Evolutionary conservation across 2,113 vertebrate species (phyloP), one percentile per base, ranked within the genome.

Genomic region (Lycocorax pyrrhopterus): DNA sequence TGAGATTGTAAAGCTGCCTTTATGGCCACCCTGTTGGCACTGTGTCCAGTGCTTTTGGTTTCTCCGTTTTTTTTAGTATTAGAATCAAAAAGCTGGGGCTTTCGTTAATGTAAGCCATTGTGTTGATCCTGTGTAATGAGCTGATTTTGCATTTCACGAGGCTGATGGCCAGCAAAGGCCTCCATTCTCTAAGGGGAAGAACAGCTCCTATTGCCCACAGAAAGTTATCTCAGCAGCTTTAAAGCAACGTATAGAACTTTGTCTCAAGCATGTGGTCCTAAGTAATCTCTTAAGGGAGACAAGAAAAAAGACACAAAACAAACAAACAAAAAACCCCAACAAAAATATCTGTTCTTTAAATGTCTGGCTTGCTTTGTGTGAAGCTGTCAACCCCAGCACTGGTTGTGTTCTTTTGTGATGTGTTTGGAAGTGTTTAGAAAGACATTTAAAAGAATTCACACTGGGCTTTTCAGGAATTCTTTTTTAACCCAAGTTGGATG

Each of bases 1-100:
- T 84, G 93, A 84, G 84, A 67, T 21, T 86, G 88, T 94, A 84
- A 96, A 93, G 77, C 90, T 82, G 73, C 64, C 49, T 97, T 94
- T 92, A 93, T 87, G 78, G 86, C 93, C n/a, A 55, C 52, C 39
- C 33, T 41, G 37, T 82, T 94, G 88, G 73, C 89, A 64, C 58
- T 8, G 9, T 30, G 22, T 86, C 66, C 19, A 2, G 25, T 76
- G 69, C 80, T 95, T 89, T 81, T 86, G 20, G 37, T 89, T 93
- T 90, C 49, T 86, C 22, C 4, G 10, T 56, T 63, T 92, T 92
- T 91, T 76, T 67, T 68, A 67, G 60, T 68, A 20, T 78, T 77
- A 75, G 56, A 87, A 69, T 32, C 16, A 52, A 77, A 39, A 93
- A 80, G 35, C 55, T 46, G 39, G 21, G 44, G 8, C 7, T 56